A percentile compares a stretch with the other conserved stretches of the same genome.
Conservation (phyloP, 2,888 invertebrate species). For the Fragum whitleyi region DNA sequence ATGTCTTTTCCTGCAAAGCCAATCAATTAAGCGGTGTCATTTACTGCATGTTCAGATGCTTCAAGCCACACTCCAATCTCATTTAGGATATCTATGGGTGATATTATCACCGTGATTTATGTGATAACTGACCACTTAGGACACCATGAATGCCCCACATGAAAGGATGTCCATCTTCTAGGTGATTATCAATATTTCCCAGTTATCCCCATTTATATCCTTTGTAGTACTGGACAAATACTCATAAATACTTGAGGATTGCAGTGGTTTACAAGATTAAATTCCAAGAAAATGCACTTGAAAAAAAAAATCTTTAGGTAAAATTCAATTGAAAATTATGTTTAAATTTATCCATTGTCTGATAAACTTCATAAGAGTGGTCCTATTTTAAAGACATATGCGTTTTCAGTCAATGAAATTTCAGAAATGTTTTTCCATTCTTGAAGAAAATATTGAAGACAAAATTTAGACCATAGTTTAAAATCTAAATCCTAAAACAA, state of each 20-base stretch:
- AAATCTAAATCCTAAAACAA: too few species aligned
- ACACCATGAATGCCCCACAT: slow-evolving; percentile 42
- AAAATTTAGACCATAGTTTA: too few species aligned
- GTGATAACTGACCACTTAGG: slow-evolving; percentile 46
- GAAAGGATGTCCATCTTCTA: slow-evolving; percentile 37
- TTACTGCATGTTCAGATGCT: slow-evolving; percentile 29
- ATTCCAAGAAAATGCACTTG: background rate
- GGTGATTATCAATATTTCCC: slow-evolving; percentile 37
- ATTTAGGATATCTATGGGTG: slow-evolving; percentile 20
- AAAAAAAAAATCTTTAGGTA: background rate
- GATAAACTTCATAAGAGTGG: too few species aligned
- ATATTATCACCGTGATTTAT: slow-evolving; percentile 57
- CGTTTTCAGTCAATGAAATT: too few species aligned
- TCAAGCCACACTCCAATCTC: slow-evolving; percentile 32
- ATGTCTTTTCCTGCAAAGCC: slow-evolving; percentile 24
- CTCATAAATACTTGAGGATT: too few species aligned
- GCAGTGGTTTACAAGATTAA: background rate
- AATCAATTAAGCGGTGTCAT: slow-evolving; percentile 28
- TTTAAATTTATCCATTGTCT: too few species aligned
- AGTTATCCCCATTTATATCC: slow-evolving; percentile 11
- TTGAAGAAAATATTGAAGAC: too few species aligned
- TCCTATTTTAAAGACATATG: too few species aligned
- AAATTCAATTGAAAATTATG: too few species aligned
- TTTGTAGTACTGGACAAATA: background rate
- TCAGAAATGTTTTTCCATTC: too few species aligned